phyloP scores from a whole-genome alignment of 2,888 invertebrate genomes.

The Morpho achilles region DNA sequence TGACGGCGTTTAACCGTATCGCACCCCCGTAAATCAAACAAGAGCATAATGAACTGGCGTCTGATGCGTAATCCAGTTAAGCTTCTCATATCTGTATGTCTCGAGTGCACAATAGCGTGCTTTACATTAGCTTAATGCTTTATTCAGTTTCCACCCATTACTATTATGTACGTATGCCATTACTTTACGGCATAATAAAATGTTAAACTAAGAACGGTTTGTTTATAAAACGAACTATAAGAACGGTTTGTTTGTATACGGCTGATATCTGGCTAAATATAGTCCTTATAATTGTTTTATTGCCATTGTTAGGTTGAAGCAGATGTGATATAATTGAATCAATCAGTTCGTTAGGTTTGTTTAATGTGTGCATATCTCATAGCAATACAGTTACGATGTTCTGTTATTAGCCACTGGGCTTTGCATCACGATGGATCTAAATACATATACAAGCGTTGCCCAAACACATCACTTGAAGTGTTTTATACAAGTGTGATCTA shows the following conservation, averaged over 20 bases:
- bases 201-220: slow-evolving; percentile 45
- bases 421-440: slow-evolving; percentile 10
- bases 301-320: too few relatives aligned
- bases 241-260: too few relatives aligned
- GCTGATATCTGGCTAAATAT: slow-evolving; percentile 13
- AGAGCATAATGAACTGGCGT: slow-evolving; percentile 68
- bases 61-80: slow-evolving; percentile 67
- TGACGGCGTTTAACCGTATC: slow-evolving; percentile 52
- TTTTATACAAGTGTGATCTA: too few relatives aligned
- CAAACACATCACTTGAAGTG: slow-evolving; percentile 22
- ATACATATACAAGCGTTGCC: slow-evolving; percentile 29
- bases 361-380: too few relatives aligned
- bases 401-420: slow-evolving; percentile 21
- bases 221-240: slow-evolving; percentile 41
- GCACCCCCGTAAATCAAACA: slow-evolving; percentile 74
- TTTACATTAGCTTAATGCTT: slow-evolving; percentile 43
- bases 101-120: slow-evolving; percentile 61
- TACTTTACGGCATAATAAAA: slow-evolving; percentile 50
- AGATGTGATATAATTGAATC: too few relatives aligned
- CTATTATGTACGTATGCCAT: background rate
- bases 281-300: slow-evolving; percentile 48
- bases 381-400: background rate
- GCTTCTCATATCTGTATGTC: slow-evolving; percentile 65
- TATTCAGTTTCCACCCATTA: slow-evolving; percentile 36
- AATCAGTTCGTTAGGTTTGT: too few relatives aligned